Evolutionary conservation across 2,113 vertebrate genomes (phyloP).

Genomic region (Salvelinus namaycush): DNA sequence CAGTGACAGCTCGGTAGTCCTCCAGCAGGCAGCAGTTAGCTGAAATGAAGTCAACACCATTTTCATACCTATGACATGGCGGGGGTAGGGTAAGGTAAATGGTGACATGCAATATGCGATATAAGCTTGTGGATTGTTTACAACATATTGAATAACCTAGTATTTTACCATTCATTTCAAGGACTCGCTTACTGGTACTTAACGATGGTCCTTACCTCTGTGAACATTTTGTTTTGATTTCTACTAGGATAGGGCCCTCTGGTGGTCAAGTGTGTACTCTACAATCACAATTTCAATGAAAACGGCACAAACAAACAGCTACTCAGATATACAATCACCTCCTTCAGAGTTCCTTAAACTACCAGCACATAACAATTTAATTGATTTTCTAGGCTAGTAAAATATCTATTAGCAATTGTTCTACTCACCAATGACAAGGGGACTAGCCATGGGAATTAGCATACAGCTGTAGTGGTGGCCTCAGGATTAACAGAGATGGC

Average conservation of each 20-base stretch:
- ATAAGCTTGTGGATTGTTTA: background rate
- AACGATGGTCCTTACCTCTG: too few species aligned
- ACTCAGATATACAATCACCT: background rate
- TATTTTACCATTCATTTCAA: too few species aligned
- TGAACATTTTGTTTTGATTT: background rate
- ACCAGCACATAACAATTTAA: background rate
- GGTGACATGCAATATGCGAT: background rate
- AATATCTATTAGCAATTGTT: background rate
- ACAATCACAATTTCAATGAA: background rate
- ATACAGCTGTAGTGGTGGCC: constrained; percentile 74
- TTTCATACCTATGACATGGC: background rate
- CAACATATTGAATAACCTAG: background rate
- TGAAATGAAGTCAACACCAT: background rate
- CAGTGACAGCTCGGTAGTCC: background rate
- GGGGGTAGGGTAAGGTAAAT: background rate
- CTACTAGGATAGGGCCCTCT: constrained; percentile 17
- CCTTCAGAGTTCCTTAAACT: background rate
- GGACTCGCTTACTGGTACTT: too few species aligned
- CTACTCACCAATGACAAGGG: constrained; percentile 8
- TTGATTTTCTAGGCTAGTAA: background rate
- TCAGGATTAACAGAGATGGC: constrained; percentile 37
- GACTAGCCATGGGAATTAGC: constrained; percentile 58
- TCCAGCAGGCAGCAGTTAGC: background rate
- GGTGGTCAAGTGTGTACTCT: constrained; percentile 12
- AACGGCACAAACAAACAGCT: background rate